Conservation (phyloP, 2,888 invertebrate genomes). For the Eudasyphora cyanicolor region DNA sequence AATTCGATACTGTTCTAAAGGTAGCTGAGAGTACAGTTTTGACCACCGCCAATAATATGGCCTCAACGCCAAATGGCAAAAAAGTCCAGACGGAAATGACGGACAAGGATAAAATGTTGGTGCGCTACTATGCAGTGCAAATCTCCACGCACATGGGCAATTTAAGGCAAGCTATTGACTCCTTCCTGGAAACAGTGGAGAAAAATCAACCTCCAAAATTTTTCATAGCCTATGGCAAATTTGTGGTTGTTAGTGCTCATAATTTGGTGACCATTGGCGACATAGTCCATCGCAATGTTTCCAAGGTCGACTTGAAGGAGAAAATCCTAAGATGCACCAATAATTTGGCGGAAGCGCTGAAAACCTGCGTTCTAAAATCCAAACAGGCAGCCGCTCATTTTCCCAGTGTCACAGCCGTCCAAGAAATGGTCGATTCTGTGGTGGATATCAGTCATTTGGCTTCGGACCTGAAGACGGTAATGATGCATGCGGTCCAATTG, state of each 20-base stretch:
- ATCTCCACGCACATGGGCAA: conserved; percentile 91
- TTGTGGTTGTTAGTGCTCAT: conserved; percentile 96
- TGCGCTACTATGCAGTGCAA: conserved; percentile 93
- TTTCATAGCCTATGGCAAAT: conserved; percentile 96
- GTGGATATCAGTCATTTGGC: conserved; percentile 92
- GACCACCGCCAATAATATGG: conserved; percentile 80
- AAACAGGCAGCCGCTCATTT: conserved; percentile 95
- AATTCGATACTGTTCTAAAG: conserved; percentile 88
- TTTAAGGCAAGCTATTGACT: conserved; percentile 93
- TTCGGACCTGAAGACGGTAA: conserved; percentile 87
- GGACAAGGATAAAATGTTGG: conserved; percentile 90
- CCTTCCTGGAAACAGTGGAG: conserved; percentile 94
- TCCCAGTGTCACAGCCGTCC: conserved; percentile 93
- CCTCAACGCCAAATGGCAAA: conserved; percentile 64
- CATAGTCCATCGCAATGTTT: conserved; percentile 92
- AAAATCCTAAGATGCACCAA: conserved; percentile 89
- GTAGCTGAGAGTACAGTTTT: conserved; percentile 85
- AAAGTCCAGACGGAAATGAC: conserved; percentile 80
- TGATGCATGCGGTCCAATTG: conserved; percentile 85
- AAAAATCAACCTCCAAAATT: conserved; percentile 96
- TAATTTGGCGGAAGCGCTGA: conserved; percentile 89
- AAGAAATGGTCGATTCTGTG: conserved; percentile 96
- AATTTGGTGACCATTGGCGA: conserved; percentile 97
- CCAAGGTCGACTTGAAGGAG: conserved; percentile 86
- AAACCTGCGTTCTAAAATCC: conserved; percentile 91